Percentiles rank a stretch among this genome's conserved stretches.
Evolutionary conservation across 2,888 invertebrate species (phyloP).

Genomic region (Dryobota labecula): DNA sequence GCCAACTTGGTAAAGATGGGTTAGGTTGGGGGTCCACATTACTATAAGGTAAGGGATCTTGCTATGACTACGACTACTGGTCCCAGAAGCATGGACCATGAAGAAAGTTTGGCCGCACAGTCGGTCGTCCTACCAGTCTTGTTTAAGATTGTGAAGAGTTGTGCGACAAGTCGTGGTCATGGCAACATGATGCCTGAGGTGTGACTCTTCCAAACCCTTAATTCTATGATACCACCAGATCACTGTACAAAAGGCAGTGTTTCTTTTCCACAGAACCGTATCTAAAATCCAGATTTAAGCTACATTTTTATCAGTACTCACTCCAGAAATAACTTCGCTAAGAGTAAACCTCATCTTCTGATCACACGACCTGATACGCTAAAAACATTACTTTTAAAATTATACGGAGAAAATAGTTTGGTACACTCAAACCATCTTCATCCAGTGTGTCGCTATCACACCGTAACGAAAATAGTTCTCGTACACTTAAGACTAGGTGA

Average conservation of each 20-base stretch:
- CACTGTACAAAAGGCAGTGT: not conserved
- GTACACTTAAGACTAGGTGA: slow-evolving; percentile 76
- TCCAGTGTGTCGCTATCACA: slow-evolving; percentile 73
- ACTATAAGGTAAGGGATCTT: not conserved
- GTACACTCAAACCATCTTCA: slow-evolving; percentile 46
- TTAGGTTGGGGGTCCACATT: not conserved
- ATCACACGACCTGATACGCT: slow-evolving; percentile 19
- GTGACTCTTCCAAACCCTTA: not conserved
- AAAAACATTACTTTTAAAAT: slow-evolving; percentile 54
- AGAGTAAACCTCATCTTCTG: slow-evolving; percentile 8
- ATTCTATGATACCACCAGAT: not conserved
- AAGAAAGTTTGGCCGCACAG: not conserved
- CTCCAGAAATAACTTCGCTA: slow-evolving; percentile 4
- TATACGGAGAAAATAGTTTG: slow-evolving; percentile 47
- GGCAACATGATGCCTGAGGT: not conserved
- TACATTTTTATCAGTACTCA: not conserved
- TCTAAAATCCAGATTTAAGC: not conserved
- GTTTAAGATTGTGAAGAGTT: too few relatives aligned
- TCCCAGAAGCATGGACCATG: too few relatives aligned
- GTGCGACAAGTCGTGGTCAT: not conserved
- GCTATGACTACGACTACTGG: not conserved
- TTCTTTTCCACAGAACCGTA: not conserved
- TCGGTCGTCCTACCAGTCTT: not conserved
- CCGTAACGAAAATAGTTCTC: slow-evolving; percentile 83
- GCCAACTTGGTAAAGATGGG: not conserved